Conservation (phyloP, 1,140 invertebrate genomes). For the Lepidurus couesii region DNA sequence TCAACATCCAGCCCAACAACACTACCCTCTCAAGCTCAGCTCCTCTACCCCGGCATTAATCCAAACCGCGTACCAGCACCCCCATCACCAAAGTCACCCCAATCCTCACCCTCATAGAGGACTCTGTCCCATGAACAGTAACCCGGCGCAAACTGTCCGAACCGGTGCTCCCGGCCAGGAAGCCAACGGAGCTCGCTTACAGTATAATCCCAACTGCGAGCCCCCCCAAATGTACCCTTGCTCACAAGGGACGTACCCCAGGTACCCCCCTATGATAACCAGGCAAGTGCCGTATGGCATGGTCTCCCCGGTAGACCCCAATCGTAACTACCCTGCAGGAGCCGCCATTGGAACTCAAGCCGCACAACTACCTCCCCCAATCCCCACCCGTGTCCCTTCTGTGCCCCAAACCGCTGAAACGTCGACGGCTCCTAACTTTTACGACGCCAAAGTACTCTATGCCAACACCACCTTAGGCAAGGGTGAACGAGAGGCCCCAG, state of each 20-base stretch:
- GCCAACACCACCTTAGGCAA: constrained; percentile 27
- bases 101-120: neutral
- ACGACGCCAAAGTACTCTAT: neutral
- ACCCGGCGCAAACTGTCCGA: neutral
- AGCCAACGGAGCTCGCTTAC: neutral
- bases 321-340: neutral
- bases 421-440: neutral
- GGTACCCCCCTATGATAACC: neutral
- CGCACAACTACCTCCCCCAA: neutral
- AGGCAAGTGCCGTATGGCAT: neutral
- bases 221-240: neutral
- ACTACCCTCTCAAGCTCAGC: neutral
- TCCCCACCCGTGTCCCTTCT: neutral
- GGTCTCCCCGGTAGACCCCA: neutral
- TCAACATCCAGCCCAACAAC: constrained; percentile 16
- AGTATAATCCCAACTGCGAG: neutral
- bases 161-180: neutral
- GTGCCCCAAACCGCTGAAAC: neutral
- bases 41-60: neutral
- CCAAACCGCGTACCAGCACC: neutral
- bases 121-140: constrained; percentile 25
- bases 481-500: constrained; percentile 41
- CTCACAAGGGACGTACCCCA: neutral
- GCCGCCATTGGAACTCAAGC: neutral
- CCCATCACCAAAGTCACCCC: neutral